Evolutionary conservation across 1,140 invertebrate genomes (phyloP), one percentile per base, ranked within the genome.

Genomic region (Dreissena rostriformis): DNA sequence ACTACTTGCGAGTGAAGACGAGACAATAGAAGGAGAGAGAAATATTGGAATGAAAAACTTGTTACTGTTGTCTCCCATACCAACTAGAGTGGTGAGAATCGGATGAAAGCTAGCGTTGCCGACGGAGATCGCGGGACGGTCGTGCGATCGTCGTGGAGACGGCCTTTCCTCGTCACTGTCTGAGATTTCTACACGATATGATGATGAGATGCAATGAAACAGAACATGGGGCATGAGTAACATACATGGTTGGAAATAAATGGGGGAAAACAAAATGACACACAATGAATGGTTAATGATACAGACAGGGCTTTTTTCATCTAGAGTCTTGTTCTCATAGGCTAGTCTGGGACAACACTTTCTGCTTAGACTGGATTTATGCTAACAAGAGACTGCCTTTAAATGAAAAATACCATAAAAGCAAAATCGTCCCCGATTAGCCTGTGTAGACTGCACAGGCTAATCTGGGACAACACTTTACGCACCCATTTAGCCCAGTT

Each of bases 71-170:
- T 22, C 15, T 68, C 24, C 39, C 80, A 71, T 82, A 82, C 80
- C 80, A 75, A 82, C 80, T 65, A 82, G 57, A 39, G 53, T 82
- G 71, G 80, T 75, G 72, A 82, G 73, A 61, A 82, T 67, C 71
- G 80, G 80, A n/a, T 75, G 80, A 75, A 82, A 82, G 75, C 80
- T 82, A 82, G 55, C 71, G 57, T 71, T 82, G 57, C 72, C 73
- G 28, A 82, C 72, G 29, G 72, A 74, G 57, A 61, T 61, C 14
- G 80, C 63, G 14, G 72, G 79, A 24, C 80, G 71, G 10, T 82
- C 70, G 49, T 72, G 71, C 6, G 80, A 51, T 28, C 61, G 72
- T 57, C 63, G 53, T 12, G 63, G 49, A 26, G 72, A 67, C 12
- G n/a, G 61, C 29, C 57, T 74, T 0, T 82, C 80, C 24, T 82